Evolutionary conservation across 2,888 invertebrate genomes (phyloP), one percentile per base, ranked within the genome.

Genomic region (Gerris lacustris): DNA sequence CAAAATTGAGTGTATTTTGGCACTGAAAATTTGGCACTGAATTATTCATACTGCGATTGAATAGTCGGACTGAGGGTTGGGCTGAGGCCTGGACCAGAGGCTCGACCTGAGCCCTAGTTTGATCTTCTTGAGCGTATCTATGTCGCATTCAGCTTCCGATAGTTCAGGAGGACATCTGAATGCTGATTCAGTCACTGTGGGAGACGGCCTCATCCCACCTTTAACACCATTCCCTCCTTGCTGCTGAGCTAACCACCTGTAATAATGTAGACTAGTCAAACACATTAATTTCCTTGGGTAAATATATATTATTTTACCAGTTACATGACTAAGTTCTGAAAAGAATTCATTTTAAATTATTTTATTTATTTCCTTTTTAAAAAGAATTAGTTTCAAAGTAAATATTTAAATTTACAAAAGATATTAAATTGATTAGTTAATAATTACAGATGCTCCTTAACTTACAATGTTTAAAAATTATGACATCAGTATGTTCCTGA

Each of bases 91-190:
- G 47, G 88, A 87, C 88, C 88, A 89, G 44, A 89, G 81, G 72
- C 88, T 86, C 72, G 88, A 88, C 73, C 87, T 82, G 78, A 88
- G 82, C 47, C 88, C 88, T 75, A 88, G 81, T 80, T 88, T 88
- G 74, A 88, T 81, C 79, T 88, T 89, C 80, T 88, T 88, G 76
- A 89, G 80, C 72, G 88, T 87, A 78, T 89, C 88, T 80, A 88
- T 87, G 83, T 88, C 88, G 80, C 87, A 87, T 79, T 88, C 88
- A 70, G 87, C 87, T 78, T 88, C 88, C 77, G 86, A 86, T 76
- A 88, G 81, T 79, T 88, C 88, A 70, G 85, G 84, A 78, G 73
- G 74, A 77, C 77, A 73, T 77, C 80, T 76, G 78, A 76, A 76
- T 44, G 77, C 75, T 43, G 77, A 75, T 71, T 76, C 76, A 45